Base-by-base conservation (phyloP, 2,888 invertebrate genomes). In the Acronicta aceris region DNA sequence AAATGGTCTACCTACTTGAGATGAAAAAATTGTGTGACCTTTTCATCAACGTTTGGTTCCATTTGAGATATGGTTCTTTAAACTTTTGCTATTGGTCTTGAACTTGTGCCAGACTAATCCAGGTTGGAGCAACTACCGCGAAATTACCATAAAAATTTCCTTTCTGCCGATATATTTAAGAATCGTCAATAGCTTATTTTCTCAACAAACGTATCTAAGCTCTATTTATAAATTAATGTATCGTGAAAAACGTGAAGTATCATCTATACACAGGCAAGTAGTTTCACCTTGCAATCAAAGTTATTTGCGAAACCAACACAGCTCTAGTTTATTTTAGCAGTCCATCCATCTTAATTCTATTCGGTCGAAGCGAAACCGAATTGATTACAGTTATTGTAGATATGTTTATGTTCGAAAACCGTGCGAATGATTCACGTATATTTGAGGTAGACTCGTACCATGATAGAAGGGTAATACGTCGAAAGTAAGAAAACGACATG, bases 251-350 rank as follows among this genome's bases (percentile, higher is more conserved):
- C 7, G 6, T 10, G 16, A 57, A 45, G 17, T 49, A 38, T 17
- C 16, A 51, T n/a, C 47, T 33, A 45, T 48, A 54, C 41, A 63
- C 59, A 67, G 48, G 45, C 48, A 63, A 57, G 49, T 51, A 58
- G 46, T 59, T 74, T 74, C 59, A 74, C 70, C 64, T 71, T 63
- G 74, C 59, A 43, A 59, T 62, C 42, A 52, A 69, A 62, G 54
- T 56, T 74, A 71, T 73, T 74, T 71, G 15, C 48, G 46, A 69
- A 74, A 30, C 16, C 50, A 46, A 57, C 43, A 48, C 45, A 53
- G 45, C 64, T 33, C 17, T 58, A 59, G 69, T 71, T 64, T 51
- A 48, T 55, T 46, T 71, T 56, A 46, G 56, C 21, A 56, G 64
- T 76, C 62, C 50, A 47, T 60, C 65, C 58, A 41, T 38, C 38